Evolutionary conservation across 2,797 vertebrate genomes (phyloP), one percentile per base, ranked within the genome.

Genomic region (Cichlasoma orientale): DNA sequence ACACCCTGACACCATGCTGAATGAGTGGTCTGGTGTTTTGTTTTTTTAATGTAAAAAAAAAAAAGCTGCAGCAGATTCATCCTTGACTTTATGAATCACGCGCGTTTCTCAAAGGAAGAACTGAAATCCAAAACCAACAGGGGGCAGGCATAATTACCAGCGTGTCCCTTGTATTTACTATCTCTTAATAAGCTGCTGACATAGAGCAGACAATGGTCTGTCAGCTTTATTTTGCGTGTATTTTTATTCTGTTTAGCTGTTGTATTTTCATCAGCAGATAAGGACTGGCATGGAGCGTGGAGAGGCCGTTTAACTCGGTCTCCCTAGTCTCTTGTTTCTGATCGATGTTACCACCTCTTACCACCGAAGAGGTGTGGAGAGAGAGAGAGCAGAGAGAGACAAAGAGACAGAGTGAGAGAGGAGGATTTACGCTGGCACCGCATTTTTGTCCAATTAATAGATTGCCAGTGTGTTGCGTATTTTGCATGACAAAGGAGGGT

Each of bases 361-460:
- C 87, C 88, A 87, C 86, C 88, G 53, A 88, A 92, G 85, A 91
- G 84, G 82, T 78, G 73, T 83, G 79, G 88, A 21, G 70, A 61
- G 77, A 47, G 29, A 21, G 68, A 73, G 47, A 77, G n/a, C 47
- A 55, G 74, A 50, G 29, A 25, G 82, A 78, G 61, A 77, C 12
- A 82, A 75, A 78, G 85, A 75, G 86, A 90, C 19, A 75, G 84
- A 81, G 86, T 76, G 79, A 75, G 86, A 84, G 78, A 86, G 80
- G 95, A 96, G 95, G 96, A 96, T 98, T 99, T 98, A 96, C 85
- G 95, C 97, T 98, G 97, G 97, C 96, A 94, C 92, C 95, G 98
- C 97, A 97, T 97, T 97, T 97, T 98, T 97, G 94, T 96, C 96
- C 97, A 98, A 98, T 99, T 98, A 99, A 98, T 98, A 98, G 96